Percentiles rank a stretch among this genome's conserved stretches.
phyloP scores from a whole-genome alignment of 2,888 invertebrate species.

The Mycogona germanica region DNA sequence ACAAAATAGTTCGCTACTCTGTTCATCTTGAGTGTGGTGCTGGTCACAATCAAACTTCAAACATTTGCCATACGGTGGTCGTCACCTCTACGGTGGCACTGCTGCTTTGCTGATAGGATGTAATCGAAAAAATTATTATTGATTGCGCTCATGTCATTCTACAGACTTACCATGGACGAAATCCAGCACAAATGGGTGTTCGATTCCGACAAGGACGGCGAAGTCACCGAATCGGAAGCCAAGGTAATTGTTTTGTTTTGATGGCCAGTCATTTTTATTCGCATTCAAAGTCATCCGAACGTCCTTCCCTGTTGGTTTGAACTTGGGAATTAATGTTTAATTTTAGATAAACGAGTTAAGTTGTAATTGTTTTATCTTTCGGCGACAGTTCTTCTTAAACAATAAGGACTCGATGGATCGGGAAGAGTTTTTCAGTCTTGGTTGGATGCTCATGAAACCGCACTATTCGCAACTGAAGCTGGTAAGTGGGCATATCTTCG shows the following conservation, averaged over 20 bases:
- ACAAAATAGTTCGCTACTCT: too few species aligned
- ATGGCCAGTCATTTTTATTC: too few species aligned
- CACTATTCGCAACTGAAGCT: constrained; percentile 19
- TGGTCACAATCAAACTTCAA: not conserved
- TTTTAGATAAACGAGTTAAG: too few species aligned
- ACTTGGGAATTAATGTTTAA: constrained; percentile 6
- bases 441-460: constrained; percentile 70
- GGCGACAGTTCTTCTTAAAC: constrained; percentile 26
- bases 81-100: too few species aligned
- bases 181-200: constrained; percentile 55
- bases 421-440: constrained; percentile 36
- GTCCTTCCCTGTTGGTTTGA: not conserved
- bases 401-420: constrained; percentile 24
- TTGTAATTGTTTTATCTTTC: constrained; percentile 9
- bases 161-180: constrained; percentile 45
- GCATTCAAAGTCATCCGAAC: too few species aligned
- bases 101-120: too few species aligned
- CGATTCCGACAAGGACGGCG: constrained; percentile 81
- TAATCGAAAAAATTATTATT: too few species aligned
- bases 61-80: too few species aligned
- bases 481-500: constrained; percentile 47
- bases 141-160: constrained; percentile 20
- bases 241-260: constrained; percentile 32
- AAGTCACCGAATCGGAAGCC: constrained; percentile 76
- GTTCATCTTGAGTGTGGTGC: not conserved